Conservation (phyloP, 2,113 vertebrate species). For the Notarius lentiginosus region DNA sequence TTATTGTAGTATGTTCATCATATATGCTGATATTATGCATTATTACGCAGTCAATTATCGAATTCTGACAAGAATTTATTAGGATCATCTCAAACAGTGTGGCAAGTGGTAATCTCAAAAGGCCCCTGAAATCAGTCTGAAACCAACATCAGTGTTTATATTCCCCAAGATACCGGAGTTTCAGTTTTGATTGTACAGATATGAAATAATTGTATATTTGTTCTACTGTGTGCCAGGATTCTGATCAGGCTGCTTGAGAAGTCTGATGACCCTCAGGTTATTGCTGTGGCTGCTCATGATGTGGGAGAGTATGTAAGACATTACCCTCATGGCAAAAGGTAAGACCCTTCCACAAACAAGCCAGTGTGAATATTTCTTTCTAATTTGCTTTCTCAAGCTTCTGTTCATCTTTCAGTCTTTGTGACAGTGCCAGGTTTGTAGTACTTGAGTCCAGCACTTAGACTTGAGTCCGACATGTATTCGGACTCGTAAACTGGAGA, state of each 20-base stretch:
- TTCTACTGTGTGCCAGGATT: conserved; percentile 75
- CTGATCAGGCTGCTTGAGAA: conserved; percentile 94
- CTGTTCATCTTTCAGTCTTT: conserved; percentile 7
- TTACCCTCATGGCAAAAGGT: conserved; percentile 97
- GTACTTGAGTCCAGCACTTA: no score
- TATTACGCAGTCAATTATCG: neutral
- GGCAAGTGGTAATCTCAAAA: neutral
- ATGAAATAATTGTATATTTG: conserved; percentile 19
- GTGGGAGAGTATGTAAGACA: conserved; percentile 97
- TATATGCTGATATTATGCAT: neutral
- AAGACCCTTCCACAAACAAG: conserved; percentile 19
- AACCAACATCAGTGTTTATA: neutral
- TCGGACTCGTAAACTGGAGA: no score
- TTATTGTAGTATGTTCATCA: neutral
- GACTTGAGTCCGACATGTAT: no score
- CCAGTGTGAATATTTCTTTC: neutral
- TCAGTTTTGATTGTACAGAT: conserved; percentile 12
- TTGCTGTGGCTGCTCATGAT: conserved; percentile 97
- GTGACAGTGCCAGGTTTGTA: no score
- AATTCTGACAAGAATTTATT: neutral
- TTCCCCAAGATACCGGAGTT: neutral
- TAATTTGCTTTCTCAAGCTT: conserved; percentile 4
- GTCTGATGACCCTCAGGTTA: conserved; percentile 95
- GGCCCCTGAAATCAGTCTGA: neutral
- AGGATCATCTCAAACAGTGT: neutral